Conservation (phyloP, 2,888 invertebrate species). For the Drosophila quinaria region DNA sequence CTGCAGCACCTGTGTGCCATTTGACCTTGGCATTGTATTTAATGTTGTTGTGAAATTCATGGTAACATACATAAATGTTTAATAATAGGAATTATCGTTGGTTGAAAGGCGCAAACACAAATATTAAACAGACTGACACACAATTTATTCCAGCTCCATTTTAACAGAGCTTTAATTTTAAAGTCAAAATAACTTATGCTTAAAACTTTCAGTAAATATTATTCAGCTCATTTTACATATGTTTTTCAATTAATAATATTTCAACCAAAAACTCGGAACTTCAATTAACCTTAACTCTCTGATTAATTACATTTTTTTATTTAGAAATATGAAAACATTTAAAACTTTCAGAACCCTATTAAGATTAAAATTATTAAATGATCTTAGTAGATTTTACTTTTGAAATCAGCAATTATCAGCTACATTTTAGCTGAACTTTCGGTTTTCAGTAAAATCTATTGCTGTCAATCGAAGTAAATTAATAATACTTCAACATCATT, state of each 20-base stretch:
- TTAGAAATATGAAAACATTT: too few species aligned
- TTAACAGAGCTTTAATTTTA: background rate
- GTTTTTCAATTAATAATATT: background rate
- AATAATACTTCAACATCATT: background rate
- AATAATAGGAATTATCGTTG: constrained; percentile 34
- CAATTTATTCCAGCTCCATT: background rate
- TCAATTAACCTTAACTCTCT: background rate
- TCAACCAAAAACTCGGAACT: too few species aligned
- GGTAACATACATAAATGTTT: constrained; percentile 59
- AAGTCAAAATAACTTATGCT: background rate
- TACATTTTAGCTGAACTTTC: background rate
- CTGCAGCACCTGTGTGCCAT: constrained; percentile 59
- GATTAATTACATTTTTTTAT: background rate
- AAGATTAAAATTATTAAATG: background rate
- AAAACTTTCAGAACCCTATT: too few species aligned
- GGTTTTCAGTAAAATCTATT: too few species aligned
- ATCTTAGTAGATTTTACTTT: background rate
- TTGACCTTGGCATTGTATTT: constrained; percentile 79
- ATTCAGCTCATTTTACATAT: background rate
- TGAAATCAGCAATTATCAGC: background rate
- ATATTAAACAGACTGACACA: background rate
- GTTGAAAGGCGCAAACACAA: background rate
- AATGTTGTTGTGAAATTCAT: constrained; percentile 67
- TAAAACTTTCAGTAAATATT: background rate
- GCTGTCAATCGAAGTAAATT: background rate